Conservation (phyloP, 1,140 invertebrate species). For the Cherax quadricarinatus region DNA sequence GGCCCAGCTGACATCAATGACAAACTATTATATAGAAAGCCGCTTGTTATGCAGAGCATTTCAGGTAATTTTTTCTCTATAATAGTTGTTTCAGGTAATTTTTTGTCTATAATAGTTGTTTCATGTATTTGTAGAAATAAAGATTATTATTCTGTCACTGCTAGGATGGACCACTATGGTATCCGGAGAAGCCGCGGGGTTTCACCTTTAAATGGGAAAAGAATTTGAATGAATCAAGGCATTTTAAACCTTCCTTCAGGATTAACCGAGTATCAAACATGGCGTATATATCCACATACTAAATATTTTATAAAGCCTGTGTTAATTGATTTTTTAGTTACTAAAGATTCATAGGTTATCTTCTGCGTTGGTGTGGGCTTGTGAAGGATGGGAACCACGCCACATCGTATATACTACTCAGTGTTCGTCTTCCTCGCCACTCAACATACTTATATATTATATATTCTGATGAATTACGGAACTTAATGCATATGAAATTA, state of each 20-base stretch:
- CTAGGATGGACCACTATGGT: not conserved
- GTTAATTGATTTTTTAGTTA: not conserved
- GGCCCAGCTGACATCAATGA: too few relatives aligned
- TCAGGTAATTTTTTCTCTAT: too few relatives aligned
- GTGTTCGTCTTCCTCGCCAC: not conserved
- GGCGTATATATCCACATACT: not conserved
- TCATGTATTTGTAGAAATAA: too few relatives aligned
- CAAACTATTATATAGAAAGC: too few relatives aligned
- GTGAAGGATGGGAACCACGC: not conserved
- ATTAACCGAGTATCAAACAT: not conserved
- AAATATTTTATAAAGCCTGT: not conserved
- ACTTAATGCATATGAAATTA: not conserved
- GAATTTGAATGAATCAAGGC: not conserved
- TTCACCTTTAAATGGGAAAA: not conserved
- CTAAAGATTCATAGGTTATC: not conserved
- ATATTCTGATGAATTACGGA: not conserved
- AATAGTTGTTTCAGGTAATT: too few relatives aligned
- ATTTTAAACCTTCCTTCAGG: not conserved
- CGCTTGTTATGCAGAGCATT: too few relatives aligned
- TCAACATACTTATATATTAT: not conserved
- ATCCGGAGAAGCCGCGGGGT: not conserved
- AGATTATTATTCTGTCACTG: too few relatives aligned
- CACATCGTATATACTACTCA: not conserved
- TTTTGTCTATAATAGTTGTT: too few relatives aligned
- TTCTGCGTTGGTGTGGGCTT: not conserved